phyloP scores from a whole-genome alignment of 2,113 vertebrate species.

The Elaphurus davidianus region DNA sequence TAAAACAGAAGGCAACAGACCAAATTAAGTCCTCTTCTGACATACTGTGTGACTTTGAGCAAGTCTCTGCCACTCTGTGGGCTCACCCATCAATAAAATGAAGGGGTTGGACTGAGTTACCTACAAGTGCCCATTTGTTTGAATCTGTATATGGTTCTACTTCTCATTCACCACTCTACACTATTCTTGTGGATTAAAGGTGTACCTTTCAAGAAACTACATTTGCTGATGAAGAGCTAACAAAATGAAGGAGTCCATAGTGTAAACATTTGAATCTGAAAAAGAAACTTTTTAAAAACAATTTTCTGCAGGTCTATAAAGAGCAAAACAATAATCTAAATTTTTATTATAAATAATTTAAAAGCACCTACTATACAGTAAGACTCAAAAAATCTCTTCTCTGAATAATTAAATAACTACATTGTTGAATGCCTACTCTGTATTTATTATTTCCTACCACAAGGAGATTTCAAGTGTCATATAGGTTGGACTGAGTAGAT shows the following conservation, averaged over 20 bases:
- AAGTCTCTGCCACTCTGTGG: neutral
- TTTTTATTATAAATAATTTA: neutral
- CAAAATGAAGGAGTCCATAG: neutral
- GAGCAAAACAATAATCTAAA: constrained; percentile 15
- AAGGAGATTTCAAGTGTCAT: neutral
- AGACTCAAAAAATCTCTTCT: neutral
- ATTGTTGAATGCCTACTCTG: neutral
- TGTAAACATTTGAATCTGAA: neutral
- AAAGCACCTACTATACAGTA: neutral
- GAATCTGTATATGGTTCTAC: neutral
- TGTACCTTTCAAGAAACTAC: neutral
- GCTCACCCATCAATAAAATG: neutral
- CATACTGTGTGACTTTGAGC: neutral
- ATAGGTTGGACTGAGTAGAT: neutral
- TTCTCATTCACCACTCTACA: neutral
- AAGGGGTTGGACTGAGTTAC: neutral
- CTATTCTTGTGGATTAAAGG: neutral
- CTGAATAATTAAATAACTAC: neutral
- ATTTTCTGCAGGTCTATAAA: neutral
- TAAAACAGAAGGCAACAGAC: neutral
- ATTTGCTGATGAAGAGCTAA: neutral
- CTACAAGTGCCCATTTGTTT: neutral
- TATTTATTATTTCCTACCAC: neutral
- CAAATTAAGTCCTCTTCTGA: neutral
- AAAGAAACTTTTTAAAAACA: neutral